phyloP scores from a whole-genome alignment of 2,888 invertebrate genomes.

The Horisme vitalbata region DNA sequence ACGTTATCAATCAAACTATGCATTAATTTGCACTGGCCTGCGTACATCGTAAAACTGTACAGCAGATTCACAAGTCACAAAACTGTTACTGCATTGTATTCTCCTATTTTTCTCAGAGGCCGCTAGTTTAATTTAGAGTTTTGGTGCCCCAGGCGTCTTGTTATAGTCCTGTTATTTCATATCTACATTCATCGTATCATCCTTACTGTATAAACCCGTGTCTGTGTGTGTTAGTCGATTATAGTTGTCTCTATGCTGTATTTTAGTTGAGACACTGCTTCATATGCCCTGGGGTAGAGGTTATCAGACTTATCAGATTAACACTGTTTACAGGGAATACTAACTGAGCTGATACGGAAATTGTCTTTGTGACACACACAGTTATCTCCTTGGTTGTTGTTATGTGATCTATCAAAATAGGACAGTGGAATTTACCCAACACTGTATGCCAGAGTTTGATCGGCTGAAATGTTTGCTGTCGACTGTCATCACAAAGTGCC shows the following conservation, averaged over 20 bases:
- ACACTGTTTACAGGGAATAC: conserved; percentile 46
- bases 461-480: conserved; percentile 20
- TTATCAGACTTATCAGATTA: conserved; percentile 54
- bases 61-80: no score
- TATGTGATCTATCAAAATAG: conserved; percentile 46
- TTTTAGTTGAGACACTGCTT: conserved; percentile 13
- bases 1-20: conserved; percentile 68
- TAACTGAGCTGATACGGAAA: conserved; percentile 51
- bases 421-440: conserved; percentile 54
- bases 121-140: background rate
- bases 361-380: conserved; percentile 46
- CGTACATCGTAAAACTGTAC: conserved; percentile 43
- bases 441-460: conserved; percentile 33
- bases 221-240: background rate
- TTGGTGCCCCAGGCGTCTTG: no score
- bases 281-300: conserved; percentile 34
- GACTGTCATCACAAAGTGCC: conserved; percentile 15
- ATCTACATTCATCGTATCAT: background rate
- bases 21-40: conserved; percentile 56
- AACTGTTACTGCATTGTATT: background rate
- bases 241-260: conserved; percentile 3
- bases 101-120: background rate
- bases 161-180: no score
- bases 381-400: conserved; percentile 40
- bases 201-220: background rate